Evolutionary conservation across 2,888 invertebrate species (phyloP), one percentile per base, ranked within the genome.

Genomic region (Pardosa pseudoannulata): DNA sequence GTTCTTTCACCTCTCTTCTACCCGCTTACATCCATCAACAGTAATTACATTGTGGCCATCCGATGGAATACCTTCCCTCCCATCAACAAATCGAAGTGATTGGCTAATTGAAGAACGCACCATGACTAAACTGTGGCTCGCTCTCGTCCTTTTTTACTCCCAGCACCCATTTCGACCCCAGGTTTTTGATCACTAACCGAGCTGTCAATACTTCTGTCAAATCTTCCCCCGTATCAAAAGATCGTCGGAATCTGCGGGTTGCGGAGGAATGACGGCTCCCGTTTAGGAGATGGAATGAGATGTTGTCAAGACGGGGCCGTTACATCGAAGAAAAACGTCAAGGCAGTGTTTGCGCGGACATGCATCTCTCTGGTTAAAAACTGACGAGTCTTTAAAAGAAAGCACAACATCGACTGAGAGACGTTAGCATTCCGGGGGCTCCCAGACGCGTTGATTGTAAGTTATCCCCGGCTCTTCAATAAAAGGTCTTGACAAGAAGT

Each of bases 401-500:
- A n/a, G n/a, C n/a, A n/a, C n/a, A n/a, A n/a, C n/a, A n/a, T n/a
- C n/a, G n/a, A n/a, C n/a, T n/a, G n/a, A n/a, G 3, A 56, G 56
- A 56, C 56, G 23, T 56, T 56, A 23, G 11, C 56, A 23, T 56
- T 56, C 56, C 6, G 56, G 23, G 16, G 41, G n/a, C n/a, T n/a
- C n/a, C n/a, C 41, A 56, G 56, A 56, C 23, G 56, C n/a, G 56
- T 56, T 56, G 56, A 56, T 56, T 56, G 56, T 56, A 56, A 56
- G 56, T 23, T 56, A 56, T 56, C 56, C 56, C 5, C 56, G 23
- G 23, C 23, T 23, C 6, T 56, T 56, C 23, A 56, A 56, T 56
- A 5, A n/a, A n/a, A 23, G 56, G 1, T 23, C 11, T 16, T 56
- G 23, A 56, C 23, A 56, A n/a, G 56, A 2, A 3, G 5, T 23